Evolutionary conservation across 2,888 invertebrate species (phyloP).

Genomic region (Caenorhabditis afra): DNA sequence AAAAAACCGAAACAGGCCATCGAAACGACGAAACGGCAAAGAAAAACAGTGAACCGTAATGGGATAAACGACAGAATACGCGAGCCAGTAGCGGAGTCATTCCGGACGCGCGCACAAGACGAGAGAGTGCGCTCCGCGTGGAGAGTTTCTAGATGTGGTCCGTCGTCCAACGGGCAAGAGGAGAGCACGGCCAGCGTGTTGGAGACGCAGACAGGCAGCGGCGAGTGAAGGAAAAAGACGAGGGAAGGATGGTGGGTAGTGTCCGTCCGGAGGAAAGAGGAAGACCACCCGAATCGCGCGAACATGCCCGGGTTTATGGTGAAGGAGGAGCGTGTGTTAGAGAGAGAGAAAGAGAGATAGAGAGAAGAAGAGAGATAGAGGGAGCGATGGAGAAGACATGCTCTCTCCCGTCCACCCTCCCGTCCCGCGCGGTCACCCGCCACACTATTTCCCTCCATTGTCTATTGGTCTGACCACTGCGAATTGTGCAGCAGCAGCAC

Average conservation of each 20-base stretch:
- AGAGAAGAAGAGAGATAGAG: neutral
- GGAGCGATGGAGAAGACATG: constrained; percentile 4
- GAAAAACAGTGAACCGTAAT: constrained; percentile 42
- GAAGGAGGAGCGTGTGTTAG: neutral
- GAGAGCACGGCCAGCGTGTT: neutral
- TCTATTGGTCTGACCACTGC: constrained; percentile 31
- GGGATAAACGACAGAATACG: constrained; percentile 38
- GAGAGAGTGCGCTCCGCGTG: constrained; percentile 44
- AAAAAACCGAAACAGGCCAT: neutral
- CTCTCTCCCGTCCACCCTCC: constrained; percentile 29
- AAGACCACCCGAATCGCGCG: constrained; percentile 59
- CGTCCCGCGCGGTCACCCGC: constrained; percentile 22
- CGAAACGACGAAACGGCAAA: constrained; percentile 3
- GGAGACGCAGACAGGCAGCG: constrained; percentile 31
- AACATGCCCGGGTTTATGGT: constrained; percentile 41
- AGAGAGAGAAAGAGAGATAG: too few species aligned
- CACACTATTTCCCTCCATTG: constrained; percentile 39
- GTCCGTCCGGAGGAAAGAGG: constrained; percentile 39
- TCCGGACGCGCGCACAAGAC: constrained; percentile 21
- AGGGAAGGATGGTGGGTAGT: constrained; percentile 32
- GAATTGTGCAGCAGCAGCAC: constrained; percentile 48
- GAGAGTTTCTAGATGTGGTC: constrained; percentile 31
- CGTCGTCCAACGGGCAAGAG: neutral
- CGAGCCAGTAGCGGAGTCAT: constrained; percentile 24
- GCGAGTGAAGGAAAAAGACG: neutral